phyloP scores from a whole-genome alignment of 2,113 vertebrate genomes.

The Ptychochromis oligacanthus region DNA sequence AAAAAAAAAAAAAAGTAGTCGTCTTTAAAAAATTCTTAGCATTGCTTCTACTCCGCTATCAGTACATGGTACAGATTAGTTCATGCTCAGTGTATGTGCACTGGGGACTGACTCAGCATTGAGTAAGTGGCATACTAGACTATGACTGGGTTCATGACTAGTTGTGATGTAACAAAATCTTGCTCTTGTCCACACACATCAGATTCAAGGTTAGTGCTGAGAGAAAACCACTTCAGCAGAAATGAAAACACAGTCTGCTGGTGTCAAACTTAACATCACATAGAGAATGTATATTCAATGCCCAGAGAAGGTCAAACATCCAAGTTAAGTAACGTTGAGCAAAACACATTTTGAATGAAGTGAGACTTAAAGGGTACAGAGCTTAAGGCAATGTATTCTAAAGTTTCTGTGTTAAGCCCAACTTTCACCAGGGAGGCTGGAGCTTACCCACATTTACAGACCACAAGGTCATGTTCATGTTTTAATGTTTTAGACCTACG shows the following conservation, averaged over 20 bases:
- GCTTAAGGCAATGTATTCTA: not conserved
- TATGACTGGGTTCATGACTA: not conserved
- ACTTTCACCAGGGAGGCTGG: not conserved
- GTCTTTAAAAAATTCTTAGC: not conserved
- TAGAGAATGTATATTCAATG: not conserved
- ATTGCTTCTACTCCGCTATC: not conserved
- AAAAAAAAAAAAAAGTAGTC: no score
- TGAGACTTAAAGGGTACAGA: not conserved
- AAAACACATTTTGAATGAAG: not conserved
- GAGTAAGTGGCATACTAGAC: not conserved
- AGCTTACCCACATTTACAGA: not conserved
- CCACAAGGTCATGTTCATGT: not conserved
- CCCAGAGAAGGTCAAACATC: not conserved
- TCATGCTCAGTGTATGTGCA: not conserved
- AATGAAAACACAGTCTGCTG: not conserved
- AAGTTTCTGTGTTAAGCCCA: not conserved
- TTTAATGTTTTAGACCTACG: not conserved
- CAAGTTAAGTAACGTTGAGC: not conserved
- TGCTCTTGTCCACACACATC: not conserved
- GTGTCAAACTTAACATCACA: not conserved
- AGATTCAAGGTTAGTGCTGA: not conserved
- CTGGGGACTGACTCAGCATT: not conserved
- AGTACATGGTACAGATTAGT: rapidly evolving
- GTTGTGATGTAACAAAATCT: not conserved
- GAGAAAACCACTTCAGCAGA: slow-evolving; percentile 3